Percentiles rank a stretch among this genome's conserved stretches.
Conservation (phyloP, 2,797 vertebrate species). For the Rachycentron canadum region DNA sequence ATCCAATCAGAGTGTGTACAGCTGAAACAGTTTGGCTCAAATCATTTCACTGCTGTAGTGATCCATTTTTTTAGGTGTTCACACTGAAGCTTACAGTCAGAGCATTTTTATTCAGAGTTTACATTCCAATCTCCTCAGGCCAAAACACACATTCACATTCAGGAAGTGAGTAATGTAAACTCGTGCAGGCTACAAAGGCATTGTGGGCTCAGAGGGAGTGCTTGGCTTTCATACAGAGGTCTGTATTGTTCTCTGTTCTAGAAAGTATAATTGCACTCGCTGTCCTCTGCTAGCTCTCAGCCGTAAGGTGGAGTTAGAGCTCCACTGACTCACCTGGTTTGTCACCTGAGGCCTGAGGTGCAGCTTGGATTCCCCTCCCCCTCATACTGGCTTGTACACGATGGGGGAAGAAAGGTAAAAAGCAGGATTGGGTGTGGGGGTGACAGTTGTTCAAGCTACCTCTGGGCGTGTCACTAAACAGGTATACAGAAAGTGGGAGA, state of each 20-base stretch:
- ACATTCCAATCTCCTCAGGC: conserved; percentile 40
- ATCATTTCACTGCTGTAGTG: conserved; percentile 17
- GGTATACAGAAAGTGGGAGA: conserved; percentile 53
- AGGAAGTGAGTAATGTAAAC: conserved; percentile 56
- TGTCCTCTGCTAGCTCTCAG: conserved; percentile 27
- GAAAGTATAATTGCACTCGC: conserved; percentile 18
- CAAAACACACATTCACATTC: conserved; percentile 39
- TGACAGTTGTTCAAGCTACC: conserved; percentile 53
- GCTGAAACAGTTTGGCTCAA: conserved; percentile 26
- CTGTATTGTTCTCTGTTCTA: conserved; percentile 37
- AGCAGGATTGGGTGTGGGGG: conserved; percentile 54
- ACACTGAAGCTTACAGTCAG: conserved; percentile 27
- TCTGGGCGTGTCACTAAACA: conserved; percentile 72
- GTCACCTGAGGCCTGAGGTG: conserved; percentile 69
- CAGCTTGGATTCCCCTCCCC: conserved; percentile 57
- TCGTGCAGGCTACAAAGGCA: conserved; percentile 30
- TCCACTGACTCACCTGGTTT: conserved; percentile 71
- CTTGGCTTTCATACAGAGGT: conserved; percentile 23
- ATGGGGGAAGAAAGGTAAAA: conserved; percentile 23
- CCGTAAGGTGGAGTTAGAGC: conserved; percentile 79
- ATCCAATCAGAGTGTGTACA: conserved; percentile 40
- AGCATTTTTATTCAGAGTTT: conserved; percentile 49
- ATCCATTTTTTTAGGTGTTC: conserved; percentile 29
- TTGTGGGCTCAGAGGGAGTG: conserved; percentile 20
- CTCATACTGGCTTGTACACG: not conserved